Base-by-base conservation (phyloP, 2,113 vertebrate genomes). In the Siniperca chuatsi region DNA sequence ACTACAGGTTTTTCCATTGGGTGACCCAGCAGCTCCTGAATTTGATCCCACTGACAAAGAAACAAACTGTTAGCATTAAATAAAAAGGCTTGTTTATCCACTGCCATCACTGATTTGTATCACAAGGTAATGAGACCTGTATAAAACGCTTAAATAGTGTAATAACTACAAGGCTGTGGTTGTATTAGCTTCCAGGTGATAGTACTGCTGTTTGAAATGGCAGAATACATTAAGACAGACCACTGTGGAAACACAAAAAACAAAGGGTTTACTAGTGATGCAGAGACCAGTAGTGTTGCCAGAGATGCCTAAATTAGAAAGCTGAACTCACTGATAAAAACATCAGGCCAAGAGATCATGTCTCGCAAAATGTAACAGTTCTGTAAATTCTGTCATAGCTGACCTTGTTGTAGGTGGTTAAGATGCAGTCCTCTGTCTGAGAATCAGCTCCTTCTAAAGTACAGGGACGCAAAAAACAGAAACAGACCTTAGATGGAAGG, bases 1-100 rank as follows among this genome's bases (percentile, higher is more conserved):
- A 99, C 97, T 29, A 99, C 98, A 25, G 98, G 98, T 84, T 99
- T 99, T 81, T 99, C 98, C 96, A 99, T 96, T 4, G 98, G 98
- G 76, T 99, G 98, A 68, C 98, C 98, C 70, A 99, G 93, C 70
- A 99, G 95, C 70, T 99, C 98, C 92, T 99, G 98, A 93, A 99
- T 97, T 90, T 95, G 97, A 94, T 99, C 98, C 98, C 98, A 99
- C 98, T 99, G 94, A 25, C 16, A 52, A 21, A 84, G 42, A 87
- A 82, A 76, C 0, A 81, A 2, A 83, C 25, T 8, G 11, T 60
- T 23, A 44, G 55, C n/a, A 16, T 42, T 0, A 29, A 6, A 78
- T 16, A 58, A n/a, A 60, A 37, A 61, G n/a, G 23, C 6, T 61
- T 25, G 54, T 60, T 66, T 57, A 18, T 42, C n/a, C 20, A 35